Conservation (phyloP, 2,113 vertebrate genomes). For the Sclerurus mexicanus region DNA sequence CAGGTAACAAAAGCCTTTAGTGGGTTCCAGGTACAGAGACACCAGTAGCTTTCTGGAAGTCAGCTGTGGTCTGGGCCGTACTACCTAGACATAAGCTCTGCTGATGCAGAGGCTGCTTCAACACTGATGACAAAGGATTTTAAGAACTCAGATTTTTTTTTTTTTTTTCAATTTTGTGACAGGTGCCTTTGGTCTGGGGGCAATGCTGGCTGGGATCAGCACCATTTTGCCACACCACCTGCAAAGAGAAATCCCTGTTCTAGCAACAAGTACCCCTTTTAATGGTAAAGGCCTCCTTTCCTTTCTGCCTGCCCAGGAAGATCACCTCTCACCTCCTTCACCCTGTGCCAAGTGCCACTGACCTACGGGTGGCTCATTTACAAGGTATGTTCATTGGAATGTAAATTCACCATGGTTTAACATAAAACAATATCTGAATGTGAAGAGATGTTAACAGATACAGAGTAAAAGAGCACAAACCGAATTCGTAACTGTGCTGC, state of each 20-base stretch:
- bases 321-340: neutral
- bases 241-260: neutral
- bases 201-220: neutral
- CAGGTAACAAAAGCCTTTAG: neutral
- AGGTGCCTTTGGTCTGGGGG: neutral
- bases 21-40: neutral
- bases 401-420: neutral
- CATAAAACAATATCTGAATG: slow-evolving; percentile 12
- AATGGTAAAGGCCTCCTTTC: neutral
- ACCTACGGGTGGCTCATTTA: neutral
- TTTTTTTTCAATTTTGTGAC: neutral
- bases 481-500: neutral
- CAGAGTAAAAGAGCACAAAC: neutral
- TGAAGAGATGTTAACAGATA: neutral
- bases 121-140: neutral
- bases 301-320: neutral
- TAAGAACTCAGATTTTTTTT: neutral
- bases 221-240: neutral
- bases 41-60: neutral
- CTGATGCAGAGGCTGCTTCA: neutral
- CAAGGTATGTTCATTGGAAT: neutral
- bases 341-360: neutral
- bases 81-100: neutral
- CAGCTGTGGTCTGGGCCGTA: neutral
- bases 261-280: neutral